Conservation (phyloP, 2,888 invertebrate species). For the Sarcophaga rosellei region DNA sequence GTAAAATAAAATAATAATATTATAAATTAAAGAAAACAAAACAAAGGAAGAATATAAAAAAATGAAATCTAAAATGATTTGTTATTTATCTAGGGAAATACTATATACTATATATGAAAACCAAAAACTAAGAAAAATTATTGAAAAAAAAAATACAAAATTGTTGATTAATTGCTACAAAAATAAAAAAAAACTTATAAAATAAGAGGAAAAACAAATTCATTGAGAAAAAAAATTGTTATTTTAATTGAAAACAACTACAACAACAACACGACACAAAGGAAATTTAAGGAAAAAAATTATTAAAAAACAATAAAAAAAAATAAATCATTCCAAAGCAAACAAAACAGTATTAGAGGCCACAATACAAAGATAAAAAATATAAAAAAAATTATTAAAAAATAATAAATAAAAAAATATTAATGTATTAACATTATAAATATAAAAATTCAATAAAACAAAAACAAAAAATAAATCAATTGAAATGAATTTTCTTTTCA, state of each 20-base stretch:
- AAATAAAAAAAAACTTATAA: constrained; percentile 59
- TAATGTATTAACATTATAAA: background rate
- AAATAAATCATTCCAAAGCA: constrained; percentile 8
- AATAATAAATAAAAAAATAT: no score
- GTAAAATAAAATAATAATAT: background rate
- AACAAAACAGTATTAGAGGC: constrained; percentile 39
- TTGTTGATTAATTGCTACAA: constrained; percentile 76
- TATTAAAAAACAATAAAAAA: constrained; percentile 23
- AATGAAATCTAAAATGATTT: constrained; percentile 63
- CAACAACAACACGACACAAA: constrained; percentile 9
- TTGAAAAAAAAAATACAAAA: constrained; percentile 63
- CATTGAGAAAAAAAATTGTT: constrained; percentile 47
- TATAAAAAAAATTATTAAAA: background rate
- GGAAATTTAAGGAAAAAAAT: constrained; percentile 29
- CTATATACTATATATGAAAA: constrained; percentile 5
- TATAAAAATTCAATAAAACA: constrained; percentile 25
- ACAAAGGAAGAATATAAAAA: background rate
- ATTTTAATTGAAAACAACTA: constrained; percentile 46
- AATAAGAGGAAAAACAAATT: constrained; percentile 9
- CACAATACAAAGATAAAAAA: constrained; percentile 7
- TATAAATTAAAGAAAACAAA: background rate
- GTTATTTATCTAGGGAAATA: constrained; percentile 72
- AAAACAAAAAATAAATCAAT: constrained; percentile 13
- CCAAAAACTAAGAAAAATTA: constrained; percentile 15
- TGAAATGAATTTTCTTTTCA: constrained; percentile 3